Percentiles rank a stretch among this genome's conserved stretches.
These are phyloP conservation scores for Steinernema hermaphroditum DNA, from an alignment of 2,888 invertebrate genomes.

Conservation along the genomic window DNA sequence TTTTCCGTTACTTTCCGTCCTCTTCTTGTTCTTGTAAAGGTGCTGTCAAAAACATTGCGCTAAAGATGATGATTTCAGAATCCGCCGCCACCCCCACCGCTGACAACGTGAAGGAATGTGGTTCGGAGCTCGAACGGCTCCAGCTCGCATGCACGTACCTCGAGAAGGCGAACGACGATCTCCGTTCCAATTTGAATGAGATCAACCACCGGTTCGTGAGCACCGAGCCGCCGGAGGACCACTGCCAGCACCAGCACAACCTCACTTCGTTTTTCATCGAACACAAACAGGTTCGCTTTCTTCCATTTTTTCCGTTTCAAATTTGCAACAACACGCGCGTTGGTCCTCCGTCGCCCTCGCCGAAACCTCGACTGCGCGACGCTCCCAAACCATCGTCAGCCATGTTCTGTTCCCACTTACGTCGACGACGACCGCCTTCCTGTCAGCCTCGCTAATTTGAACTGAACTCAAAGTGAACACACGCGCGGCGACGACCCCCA, in stretches of 20 bases:
- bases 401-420: conserved; percentile 14
- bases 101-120: conserved; percentile 8
- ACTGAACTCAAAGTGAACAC: conserved; percentile 20
- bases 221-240: background rate
- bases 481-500: conserved; percentile 21
- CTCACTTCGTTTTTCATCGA: conserved; percentile 29
- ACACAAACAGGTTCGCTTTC: conserved; percentile 16
- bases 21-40: too few relatives aligned
- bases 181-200: conserved; percentile 24
- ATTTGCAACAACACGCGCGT: conserved; percentile 3
- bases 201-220: conserved; percentile 20
- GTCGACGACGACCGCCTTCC: conserved; percentile 1
- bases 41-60: too few relatives aligned
- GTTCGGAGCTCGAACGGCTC: conserved; percentile 27
- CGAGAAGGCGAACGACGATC: conserved; percentile 23
- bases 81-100: background rate
- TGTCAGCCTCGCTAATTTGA: conserved; percentile 27
- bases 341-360: background rate
- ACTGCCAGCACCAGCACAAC: conserved; percentile 9
- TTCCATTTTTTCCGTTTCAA: conserved; percentile 9
- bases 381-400: background rate
- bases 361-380: background rate
- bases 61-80: conserved; percentile 27
- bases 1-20: too few relatives aligned
- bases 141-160: conserved; percentile 17